Conservation (phyloP, 2,888 invertebrate genomes). For the Caradrina kadenii region DNA sequence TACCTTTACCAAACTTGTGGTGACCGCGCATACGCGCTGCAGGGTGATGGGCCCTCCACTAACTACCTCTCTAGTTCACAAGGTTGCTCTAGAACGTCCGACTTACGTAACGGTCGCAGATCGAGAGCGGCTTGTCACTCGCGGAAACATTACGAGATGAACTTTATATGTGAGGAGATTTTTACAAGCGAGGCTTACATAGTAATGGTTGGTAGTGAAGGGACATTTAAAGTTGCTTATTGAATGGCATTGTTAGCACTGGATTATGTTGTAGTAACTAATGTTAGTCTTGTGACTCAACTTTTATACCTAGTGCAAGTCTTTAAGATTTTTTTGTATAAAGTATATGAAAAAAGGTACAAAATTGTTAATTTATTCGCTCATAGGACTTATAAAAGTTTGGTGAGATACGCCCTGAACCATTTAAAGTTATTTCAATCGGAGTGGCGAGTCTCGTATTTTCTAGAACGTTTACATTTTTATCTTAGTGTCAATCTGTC, state of each 20-base stretch:
- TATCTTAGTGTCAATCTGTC: too few relatives aligned
- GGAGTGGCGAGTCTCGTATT: too few relatives aligned
- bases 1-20: neutral
- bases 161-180: constrained; percentile 22
- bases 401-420: too few relatives aligned
- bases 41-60: constrained; percentile 7
- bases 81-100: constrained; percentile 52
- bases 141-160: constrained; percentile 42
- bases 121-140: constrained; percentile 34
- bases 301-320: too few relatives aligned
- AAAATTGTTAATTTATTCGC: too few relatives aligned
- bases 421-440: too few relatives aligned
- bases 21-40: neutral
- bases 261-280: neutral
- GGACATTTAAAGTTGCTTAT: neutral
- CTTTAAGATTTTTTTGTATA: too few relatives aligned
- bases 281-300: too few relatives aligned
- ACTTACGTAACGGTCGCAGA: constrained; percentile 47
- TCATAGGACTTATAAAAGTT: too few relatives aligned
- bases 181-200: neutral
- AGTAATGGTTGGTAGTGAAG: neutral
- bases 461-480: too few relatives aligned
- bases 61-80: constrained; percentile 46
- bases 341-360: too few relatives aligned
- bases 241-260: neutral